Percentiles rank a stretch among this genome's conserved stretches.
Conservation (phyloP, 2,888 invertebrate genomes). For the Choreutis nemorana region DNA sequence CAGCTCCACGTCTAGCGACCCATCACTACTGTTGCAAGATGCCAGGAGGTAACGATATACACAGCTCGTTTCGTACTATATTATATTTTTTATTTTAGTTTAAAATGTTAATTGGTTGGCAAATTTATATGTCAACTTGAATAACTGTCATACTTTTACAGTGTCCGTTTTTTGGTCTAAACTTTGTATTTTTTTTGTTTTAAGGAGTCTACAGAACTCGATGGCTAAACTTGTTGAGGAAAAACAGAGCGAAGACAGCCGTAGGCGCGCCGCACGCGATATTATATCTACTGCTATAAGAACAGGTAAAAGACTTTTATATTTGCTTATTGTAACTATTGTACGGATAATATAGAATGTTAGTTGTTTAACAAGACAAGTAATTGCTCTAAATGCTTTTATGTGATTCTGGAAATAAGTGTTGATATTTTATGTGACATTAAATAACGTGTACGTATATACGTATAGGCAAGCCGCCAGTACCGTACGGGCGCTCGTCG, state of each 20-base stretch:
- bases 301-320: slow-evolving; percentile 46
- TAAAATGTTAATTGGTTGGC: not conserved
- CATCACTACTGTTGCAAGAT: slow-evolving; percentile 65
- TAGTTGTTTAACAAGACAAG: not conserved
- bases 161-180: not conserved
- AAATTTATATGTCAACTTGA: not conserved
- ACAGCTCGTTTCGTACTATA: not conserved
- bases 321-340: not conserved
- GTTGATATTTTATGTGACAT: not conserved
- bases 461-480: slow-evolving; percentile 68
- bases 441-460: too few species aligned
- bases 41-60: slow-evolving; percentile 41
- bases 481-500: slow-evolving; percentile 74
- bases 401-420: not conserved
- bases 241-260: slow-evolving; percentile 52
- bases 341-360: not conserved
- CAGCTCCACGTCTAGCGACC: slow-evolving; percentile 45
- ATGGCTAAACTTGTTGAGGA: slow-evolving; percentile 68
- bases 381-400: not conserved
- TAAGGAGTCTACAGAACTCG: slow-evolving; percentile 69
- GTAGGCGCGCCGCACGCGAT: slow-evolving; percentile 73
- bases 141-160: not conserved
- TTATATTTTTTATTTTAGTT: not conserved
- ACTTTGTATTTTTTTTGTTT: slow-evolving; percentile 8
- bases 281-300: slow-evolving; percentile 77